These are phyloP conservation scores for Apeira syringaria DNA, from an alignment of 2,888 invertebrate species.

Conservation along the genomic window DNA sequence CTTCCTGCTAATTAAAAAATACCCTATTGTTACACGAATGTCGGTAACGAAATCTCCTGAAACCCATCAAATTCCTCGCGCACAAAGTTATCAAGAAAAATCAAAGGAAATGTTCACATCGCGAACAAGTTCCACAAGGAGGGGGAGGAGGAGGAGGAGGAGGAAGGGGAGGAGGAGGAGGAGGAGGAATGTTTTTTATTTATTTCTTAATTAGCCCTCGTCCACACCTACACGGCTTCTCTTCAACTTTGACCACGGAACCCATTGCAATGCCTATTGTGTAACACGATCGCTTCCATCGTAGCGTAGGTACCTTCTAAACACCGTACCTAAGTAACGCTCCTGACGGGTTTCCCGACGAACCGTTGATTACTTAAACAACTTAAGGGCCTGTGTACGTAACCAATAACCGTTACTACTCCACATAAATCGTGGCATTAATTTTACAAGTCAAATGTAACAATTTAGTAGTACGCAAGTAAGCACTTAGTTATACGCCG, in stretches of 20 bases:
- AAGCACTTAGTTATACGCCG: constrained; percentile 78
- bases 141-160: too few relatives aligned
- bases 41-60: constrained; percentile 19
- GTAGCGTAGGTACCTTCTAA: constrained; percentile 39
- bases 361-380: constrained; percentile 20
- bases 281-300: constrained; percentile 62
- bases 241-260: constrained; percentile 75
- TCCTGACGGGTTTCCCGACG: constrained; percentile 55
- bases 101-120: constrained; percentile 4
- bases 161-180: too few relatives aligned
- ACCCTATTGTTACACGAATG: too few relatives aligned
- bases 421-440: constrained; percentile 75
- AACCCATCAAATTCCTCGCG: constrained; percentile 11
- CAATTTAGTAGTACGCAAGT: constrained; percentile 76
- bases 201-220: constrained; percentile 62
- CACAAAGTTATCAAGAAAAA: constrained; percentile 7
- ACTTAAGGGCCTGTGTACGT: constrained; percentile 19
- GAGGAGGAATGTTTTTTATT: constrained; percentile 25
- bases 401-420: constrained; percentile 49
- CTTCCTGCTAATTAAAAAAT: too few relatives aligned
- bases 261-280: constrained; percentile 60
- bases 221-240: constrained; percentile 68
- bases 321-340: constrained; percentile 48
- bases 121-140: neutral
- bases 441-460: constrained; percentile 80